Evolutionary conservation across 2,797 vertebrate species (phyloP), one percentile per base, ranked within the genome.

Genomic region (Lacerta bilineata): DNA sequence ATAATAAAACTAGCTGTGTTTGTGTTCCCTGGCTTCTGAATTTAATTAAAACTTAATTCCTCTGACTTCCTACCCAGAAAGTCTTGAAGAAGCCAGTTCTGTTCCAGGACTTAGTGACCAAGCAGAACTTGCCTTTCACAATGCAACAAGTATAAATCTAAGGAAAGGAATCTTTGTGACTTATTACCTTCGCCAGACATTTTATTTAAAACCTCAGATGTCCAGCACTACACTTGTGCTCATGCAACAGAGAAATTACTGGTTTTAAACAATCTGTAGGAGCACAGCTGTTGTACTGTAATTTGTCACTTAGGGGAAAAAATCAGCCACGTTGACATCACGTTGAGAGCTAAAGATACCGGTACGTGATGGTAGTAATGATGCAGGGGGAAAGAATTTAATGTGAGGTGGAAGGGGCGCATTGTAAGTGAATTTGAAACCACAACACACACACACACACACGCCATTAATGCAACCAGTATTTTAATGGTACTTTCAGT

Each of bases 101-200:
- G 66, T 33, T 83, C 91, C 3, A 6, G 13, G 29, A 8, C 8
- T 20, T 78, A 39, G 8, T 68, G 66, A 89, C 76, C 76, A 68
- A 72, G 1, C 5, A 87, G 77, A 0, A 1, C 25, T 82, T 87
- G 8, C 83, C 23, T 89, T 90, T 74, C 4, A 0, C 86, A 59
- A 77, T 41, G 4, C 59, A 39, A 11, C 0, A 0, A 71, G 55
- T 20, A 89, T 76, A 89, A 88, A 74, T 7, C 29, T 85, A 81
- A 75, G 33, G 15, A 88, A 72, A 74, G 29, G 59, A 87, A 71
- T n/a, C 83, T 93, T 72, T 82, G 77, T 86, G 87, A 39, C 50
- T 84, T 92, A 61, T 74, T 27, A 59, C 23, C 25, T 39, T 55
- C 61, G 33, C 33, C 83, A 59, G 33, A 55, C 11, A 36, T 75